Base-by-base conservation (phyloP, 2,113 vertebrate genomes). In the Tyrannus savana region DNA sequence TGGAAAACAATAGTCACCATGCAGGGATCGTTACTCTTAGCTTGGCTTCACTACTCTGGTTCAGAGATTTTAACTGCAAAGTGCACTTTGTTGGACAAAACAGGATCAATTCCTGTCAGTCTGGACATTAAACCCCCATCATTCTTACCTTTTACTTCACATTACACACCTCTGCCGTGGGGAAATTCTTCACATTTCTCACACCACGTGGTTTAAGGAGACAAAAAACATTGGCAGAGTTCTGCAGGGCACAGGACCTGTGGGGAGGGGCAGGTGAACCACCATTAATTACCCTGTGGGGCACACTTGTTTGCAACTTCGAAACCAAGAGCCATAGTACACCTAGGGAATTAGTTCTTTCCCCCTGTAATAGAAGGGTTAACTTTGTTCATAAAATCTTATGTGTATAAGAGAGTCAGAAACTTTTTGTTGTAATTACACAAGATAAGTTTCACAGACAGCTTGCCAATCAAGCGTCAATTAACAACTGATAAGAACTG, bases 181-280 rank as follows among this genome's bases (percentile, higher is more conserved):
- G 49, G 46, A 49, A 69, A 35, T 3, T 42, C 22, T 42, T 21
- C 24, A 3, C 2, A 16, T 44, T 37, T 27, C 21, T 52, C 55
- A 63, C 14, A 10, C 4, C 1, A 0, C 21, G 24, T 33, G 49
- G 30, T 27, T 19, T 35, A 9, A 60, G 0, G 9, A 58, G 10
- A 66, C 10, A 27, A 7, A 31, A 67, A 5, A 5, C 15, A 14
- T 47, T 2, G 1, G 2, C 25, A 19, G 30, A 52, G 27, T 6
- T 49, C n/a, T 6, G 30, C 31, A 4, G 0, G 0, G 10, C 9
- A n/a, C 14, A 3, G 1, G 9, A 12, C 46, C 7, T 21, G 15
- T 3, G 5, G 7, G 19, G 27, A 60, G 25, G 7, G 4, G 27
- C 53, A 30, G 16, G 53, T 6, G 15, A 24, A 5, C 2, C 18